A percentile compares a stretch with the other conserved stretches of the same genome.
Conservation (phyloP, 2,113 vertebrate species). For the Hystrix cristata region DNA sequence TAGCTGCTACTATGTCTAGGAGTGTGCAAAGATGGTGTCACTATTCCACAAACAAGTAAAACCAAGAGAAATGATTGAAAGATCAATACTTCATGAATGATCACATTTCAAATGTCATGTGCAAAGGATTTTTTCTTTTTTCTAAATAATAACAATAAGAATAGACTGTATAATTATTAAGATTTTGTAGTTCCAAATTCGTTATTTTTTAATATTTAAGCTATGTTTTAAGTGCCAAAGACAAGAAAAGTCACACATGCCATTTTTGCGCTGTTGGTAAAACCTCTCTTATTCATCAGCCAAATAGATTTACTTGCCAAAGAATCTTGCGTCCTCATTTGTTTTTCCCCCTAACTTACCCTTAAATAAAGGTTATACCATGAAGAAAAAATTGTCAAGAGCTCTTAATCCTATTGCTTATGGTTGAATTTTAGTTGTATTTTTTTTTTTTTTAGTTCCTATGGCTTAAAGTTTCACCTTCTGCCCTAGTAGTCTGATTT, state of each 20-base stretch:
- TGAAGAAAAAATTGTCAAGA: not conserved
- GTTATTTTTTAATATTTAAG: not conserved
- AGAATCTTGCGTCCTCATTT: not conserved
- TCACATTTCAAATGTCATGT: slow-evolving; percentile 7
- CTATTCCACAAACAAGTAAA: not conserved
- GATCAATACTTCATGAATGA: not conserved
- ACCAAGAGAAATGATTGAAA: not conserved
- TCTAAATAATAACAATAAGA: not conserved
- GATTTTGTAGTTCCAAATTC: not conserved
- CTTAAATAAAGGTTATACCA: not conserved
- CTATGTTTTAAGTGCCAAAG: not conserved
- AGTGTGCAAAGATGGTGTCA: not conserved
- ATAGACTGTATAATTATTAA: not conserved
- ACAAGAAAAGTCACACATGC: not conserved
- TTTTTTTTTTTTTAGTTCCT: slow-evolving; percentile 42
- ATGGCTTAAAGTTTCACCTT: not conserved
- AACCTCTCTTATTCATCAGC: not conserved
- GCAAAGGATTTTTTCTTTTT: not conserved
- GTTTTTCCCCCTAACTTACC: not conserved
- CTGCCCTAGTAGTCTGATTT: not conserved
- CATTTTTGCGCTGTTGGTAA: not conserved
- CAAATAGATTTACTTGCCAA: not conserved
- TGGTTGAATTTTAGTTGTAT: not conserved
- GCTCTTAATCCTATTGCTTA: not conserved
- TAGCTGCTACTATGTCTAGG: not conserved